A percentile compares a stretch with the other conserved stretches of the same genome.
Conservation (phyloP, 2,888 invertebrate genomes). For the Tachina fera region DNA sequence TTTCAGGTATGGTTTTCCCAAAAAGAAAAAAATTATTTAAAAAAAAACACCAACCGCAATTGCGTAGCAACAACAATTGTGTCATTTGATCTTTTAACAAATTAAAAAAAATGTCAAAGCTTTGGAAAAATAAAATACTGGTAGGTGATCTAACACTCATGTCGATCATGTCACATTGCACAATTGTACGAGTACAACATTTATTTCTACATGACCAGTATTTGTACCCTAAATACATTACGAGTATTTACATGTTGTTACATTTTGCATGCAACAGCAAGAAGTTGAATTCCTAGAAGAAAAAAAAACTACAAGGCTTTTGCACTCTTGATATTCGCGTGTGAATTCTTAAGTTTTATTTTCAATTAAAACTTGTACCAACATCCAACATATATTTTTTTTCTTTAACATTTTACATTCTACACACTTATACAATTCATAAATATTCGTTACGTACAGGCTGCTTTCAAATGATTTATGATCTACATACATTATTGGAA, state of each 20-base stretch:
- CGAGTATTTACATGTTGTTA: slow-evolving; percentile 43
- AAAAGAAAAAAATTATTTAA: neutral
- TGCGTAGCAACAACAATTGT: slow-evolving; percentile 54
- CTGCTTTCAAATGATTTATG: slow-evolving; percentile 62
- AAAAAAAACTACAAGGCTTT: neutral
- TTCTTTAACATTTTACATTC: slow-evolving; percentile 3
- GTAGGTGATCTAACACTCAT: slow-evolving; percentile 62
- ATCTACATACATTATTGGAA: slow-evolving; percentile 58
- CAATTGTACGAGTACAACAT: slow-evolving; percentile 50
- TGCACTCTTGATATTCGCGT: slow-evolving; percentile 51
- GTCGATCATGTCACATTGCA: slow-evolving; percentile 62
- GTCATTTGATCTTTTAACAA: slow-evolving; percentile 55
- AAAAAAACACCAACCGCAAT: slow-evolving; percentile 24
- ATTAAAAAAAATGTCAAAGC: slow-evolving; percentile 27
- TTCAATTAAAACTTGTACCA: slow-evolving; percentile 51
- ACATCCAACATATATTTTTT: slow-evolving; percentile 26
- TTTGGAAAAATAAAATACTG: slow-evolving; percentile 37
- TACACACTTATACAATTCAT: neutral
- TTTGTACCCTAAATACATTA: slow-evolving; percentile 18
- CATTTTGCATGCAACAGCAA: slow-evolving; percentile 15
- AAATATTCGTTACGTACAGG: slow-evolving; percentile 21
- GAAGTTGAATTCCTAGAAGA: neutral
- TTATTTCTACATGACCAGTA: slow-evolving; percentile 46
- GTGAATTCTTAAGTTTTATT: slow-evolving; percentile 57
- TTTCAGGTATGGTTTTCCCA: slow-evolving; percentile 24